Conservation (phyloP, 2,113 vertebrate species). For the Macheiramphus alcinus region DNA sequence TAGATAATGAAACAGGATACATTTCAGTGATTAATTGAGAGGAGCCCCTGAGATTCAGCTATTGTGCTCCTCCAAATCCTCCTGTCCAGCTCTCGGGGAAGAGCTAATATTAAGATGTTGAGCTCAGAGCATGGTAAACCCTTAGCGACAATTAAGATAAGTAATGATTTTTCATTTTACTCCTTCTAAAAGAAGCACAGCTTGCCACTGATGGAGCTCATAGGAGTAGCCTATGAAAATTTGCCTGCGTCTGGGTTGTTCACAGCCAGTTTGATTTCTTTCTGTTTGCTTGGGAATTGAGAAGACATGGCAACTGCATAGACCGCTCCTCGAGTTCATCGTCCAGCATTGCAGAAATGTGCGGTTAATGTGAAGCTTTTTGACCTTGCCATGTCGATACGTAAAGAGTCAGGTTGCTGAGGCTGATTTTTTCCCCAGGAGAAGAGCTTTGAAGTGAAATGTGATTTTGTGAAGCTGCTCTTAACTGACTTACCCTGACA, state of each 20-base stretch:
- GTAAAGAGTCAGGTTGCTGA: neutral
- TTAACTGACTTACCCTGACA: neutral
- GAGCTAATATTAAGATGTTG: neutral
- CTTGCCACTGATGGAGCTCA: neutral
- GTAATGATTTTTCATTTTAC: neutral
- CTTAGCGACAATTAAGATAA: neutral
- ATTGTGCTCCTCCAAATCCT: neutral
- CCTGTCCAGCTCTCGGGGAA: neutral
- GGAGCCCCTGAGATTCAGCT: neutral
- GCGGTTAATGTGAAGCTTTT: neutral
- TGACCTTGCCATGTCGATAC: neutral
- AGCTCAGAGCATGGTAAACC: neutral
- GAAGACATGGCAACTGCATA: neutral
- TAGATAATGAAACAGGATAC: neutral
- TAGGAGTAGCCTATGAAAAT: neutral
- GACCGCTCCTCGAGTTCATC: fast-evolving
- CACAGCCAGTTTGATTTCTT: neutral
- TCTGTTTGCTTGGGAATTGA: neutral
- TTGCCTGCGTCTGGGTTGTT: neutral
- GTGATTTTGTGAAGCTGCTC: constrained; percentile 2
- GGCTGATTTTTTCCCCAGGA: neutral
- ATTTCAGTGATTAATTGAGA: neutral
- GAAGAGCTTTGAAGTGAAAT: neutral
- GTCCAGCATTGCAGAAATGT: fast-evolving
- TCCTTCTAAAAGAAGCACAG: neutral